These are phyloP conservation scores for Polypedilum pembai DNA, from an alignment of 1,140 invertebrate genomes.

Conservation along the genomic window DNA sequence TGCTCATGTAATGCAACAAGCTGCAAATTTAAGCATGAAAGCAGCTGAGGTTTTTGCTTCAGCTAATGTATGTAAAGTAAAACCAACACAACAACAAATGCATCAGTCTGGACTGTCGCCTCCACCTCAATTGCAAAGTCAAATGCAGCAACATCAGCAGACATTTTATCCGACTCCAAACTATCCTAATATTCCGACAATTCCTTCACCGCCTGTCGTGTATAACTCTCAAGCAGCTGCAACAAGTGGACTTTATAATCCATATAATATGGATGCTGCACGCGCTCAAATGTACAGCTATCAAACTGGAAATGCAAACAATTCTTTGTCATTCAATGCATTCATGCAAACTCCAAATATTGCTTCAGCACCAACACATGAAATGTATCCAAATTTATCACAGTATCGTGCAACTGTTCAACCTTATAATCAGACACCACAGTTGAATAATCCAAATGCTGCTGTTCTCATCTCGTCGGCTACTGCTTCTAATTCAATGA, in stretches of 20 bases:
- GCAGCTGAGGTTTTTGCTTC: slow-evolving; percentile 24
- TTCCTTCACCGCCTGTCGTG: slow-evolving; percentile 44
- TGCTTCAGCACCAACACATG: slow-evolving; percentile 55
- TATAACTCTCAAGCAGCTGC: slow-evolving; percentile 31
- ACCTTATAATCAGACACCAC: slow-evolving; percentile 66
- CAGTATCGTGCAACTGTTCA: slow-evolving; percentile 60
- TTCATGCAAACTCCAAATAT: slow-evolving; percentile 46
- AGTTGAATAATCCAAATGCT: slow-evolving; percentile 75
- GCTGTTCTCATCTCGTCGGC: slow-evolving; percentile 76
- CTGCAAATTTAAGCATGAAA: slow-evolving; percentile 29
- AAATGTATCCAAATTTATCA: slow-evolving; percentile 72
- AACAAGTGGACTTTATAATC: slow-evolving; percentile 37
- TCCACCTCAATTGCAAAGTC: slow-evolving; percentile 37
- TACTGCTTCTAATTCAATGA: slow-evolving; percentile 65
- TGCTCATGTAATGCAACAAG: slow-evolving; percentile 14
- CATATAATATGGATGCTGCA: slow-evolving; percentile 45
- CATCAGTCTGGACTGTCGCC: slow-evolving; percentile 38
- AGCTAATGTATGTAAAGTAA: slow-evolving; percentile 36
- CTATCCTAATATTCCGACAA: slow-evolving; percentile 53
- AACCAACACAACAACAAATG: slow-evolving; percentile 31
- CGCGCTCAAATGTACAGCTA: slow-evolving; percentile 37
- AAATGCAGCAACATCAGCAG: slow-evolving; percentile 36
- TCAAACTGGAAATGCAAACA: neutral
- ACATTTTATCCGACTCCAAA: slow-evolving; percentile 35
- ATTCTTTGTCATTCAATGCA: slow-evolving; percentile 38